These are phyloP conservation scores for Cryptocephalus primarius DNA, from an alignment of 2,888 invertebrate genomes.

Conservation along the genomic window DNA sequence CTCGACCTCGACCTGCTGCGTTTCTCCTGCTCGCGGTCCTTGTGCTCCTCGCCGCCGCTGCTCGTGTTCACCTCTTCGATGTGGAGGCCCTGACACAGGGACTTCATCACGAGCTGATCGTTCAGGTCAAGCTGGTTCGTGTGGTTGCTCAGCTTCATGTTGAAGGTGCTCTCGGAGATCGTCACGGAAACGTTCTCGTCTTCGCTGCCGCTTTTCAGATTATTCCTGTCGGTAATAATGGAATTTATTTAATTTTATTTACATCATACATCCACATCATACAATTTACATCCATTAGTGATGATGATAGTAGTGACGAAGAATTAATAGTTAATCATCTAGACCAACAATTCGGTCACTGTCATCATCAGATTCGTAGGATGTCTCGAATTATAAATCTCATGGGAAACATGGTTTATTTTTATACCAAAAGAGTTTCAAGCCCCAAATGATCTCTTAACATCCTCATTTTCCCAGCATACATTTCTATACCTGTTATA, in stretches of 20 bases:
- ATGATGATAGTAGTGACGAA: no score
- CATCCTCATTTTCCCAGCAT: no score
- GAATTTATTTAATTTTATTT: background rate
- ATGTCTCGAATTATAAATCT: no score
- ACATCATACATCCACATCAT: no score
- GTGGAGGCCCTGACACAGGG: conserved; percentile 28
- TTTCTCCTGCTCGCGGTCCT: conserved; percentile 22
- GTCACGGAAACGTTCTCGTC: conserved; percentile 37
- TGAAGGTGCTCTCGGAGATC: conserved; percentile 31
- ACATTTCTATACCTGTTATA: conserved; percentile 13
- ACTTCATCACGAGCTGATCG: conserved; percentile 34
- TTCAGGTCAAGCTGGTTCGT: conserved; percentile 30
- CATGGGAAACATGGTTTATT: no score
- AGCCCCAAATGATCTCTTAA: no score
- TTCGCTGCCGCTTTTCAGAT: conserved; percentile 26
- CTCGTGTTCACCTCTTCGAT: conserved; percentile 24
- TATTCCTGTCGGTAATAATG: background rate
- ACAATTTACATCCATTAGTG: no score
- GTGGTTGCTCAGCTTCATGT: conserved; percentile 28
- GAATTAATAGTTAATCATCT: no score
- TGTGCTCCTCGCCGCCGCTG: conserved; percentile 12
- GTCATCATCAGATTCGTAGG: no score
- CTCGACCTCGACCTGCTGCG: conserved; percentile 20
- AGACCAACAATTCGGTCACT: no score
- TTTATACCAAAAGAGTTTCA: no score